phyloP scores from a whole-genome alignment of 2,888 invertebrate genomes.

The Listrodromus nycthemerus region DNA sequence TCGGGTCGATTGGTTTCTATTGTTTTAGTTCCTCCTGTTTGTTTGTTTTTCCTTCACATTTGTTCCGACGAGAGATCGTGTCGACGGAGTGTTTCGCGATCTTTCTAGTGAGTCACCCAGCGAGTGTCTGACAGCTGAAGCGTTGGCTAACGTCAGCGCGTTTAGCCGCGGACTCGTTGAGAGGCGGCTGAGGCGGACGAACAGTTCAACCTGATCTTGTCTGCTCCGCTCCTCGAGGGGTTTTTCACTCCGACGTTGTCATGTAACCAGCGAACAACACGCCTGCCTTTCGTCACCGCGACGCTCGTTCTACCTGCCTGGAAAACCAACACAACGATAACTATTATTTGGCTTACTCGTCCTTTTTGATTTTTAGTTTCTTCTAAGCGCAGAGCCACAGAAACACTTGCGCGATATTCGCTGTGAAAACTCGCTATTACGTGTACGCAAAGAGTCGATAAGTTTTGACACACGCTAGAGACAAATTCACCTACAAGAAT shows the following conservation, averaged over 20 bases:
- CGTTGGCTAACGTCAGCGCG: background rate
- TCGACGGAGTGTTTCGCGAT: constrained; percentile 34
- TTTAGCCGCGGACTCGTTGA: background rate
- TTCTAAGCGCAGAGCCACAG: too few species aligned
- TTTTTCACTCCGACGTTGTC: background rate
- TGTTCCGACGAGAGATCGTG: background rate
- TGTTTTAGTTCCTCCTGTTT: constrained; percentile 43
- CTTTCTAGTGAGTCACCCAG: constrained; percentile 47
- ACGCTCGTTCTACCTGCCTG: background rate
- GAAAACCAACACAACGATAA: background rate
- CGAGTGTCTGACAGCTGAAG: constrained; percentile 6
- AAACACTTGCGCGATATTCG: background rate
- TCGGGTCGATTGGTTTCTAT: background rate
- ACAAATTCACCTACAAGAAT: background rate
- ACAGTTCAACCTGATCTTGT: background rate
- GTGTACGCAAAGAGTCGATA: background rate
- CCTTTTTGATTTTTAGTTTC: background rate
- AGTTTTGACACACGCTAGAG: background rate
- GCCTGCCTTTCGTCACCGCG: background rate
- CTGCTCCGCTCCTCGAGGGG: background rate
- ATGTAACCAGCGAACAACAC: background rate
- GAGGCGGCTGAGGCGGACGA: background rate
- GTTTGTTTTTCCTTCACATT: constrained; percentile 15
- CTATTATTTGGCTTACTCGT: background rate
- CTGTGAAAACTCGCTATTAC: background rate